phyloP scores from a whole-genome alignment of 2,113 vertebrate species.

The Amia ocellicauda region DNA sequence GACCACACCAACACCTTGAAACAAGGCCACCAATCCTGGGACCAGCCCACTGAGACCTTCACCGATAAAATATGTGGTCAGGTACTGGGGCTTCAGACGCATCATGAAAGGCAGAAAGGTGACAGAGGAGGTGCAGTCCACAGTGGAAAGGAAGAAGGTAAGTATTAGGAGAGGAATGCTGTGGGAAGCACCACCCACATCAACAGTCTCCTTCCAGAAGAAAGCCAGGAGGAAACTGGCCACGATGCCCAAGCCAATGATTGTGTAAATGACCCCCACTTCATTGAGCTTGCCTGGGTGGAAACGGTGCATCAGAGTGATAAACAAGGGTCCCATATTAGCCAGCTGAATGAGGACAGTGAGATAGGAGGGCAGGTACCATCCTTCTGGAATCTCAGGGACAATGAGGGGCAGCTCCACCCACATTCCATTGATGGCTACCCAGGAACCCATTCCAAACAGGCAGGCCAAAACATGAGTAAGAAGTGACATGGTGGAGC shows the following conservation, averaged over 20 bases:
- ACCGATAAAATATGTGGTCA: conserved; percentile 74
- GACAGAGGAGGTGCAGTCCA: conserved; percentile 80
- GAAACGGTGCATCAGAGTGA: conserved; percentile 69
- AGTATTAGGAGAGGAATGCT: conserved; percentile 65
- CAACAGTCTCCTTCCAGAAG: conserved; percentile 64
- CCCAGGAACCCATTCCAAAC: conserved; percentile 78
- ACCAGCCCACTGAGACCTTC: conserved; percentile 76
- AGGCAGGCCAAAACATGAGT: conserved; percentile 68
- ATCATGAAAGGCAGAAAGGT: conserved; percentile 80
- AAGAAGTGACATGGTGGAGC: conserved; percentile 53
- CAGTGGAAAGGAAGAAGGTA: conserved; percentile 68
- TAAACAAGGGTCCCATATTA: conserved; percentile 69
- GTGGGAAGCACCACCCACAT: conserved; percentile 43
- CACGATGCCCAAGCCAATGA: conserved; percentile 56
- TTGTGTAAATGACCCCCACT: conserved; percentile 50
- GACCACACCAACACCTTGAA: conserved; percentile 68
- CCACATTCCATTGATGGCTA: conserved; percentile 78
- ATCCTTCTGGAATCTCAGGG: conserved; percentile 70
- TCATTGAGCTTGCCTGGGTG: conserved; percentile 57
- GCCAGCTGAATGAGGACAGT: conserved; percentile 74
- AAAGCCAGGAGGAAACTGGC: conserved; percentile 68
- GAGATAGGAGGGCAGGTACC: conserved; percentile 77
- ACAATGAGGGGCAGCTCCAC: conserved; percentile 76
- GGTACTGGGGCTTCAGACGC: conserved; percentile 58
- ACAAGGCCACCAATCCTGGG: conserved; percentile 67